Percentiles rank a stretch among this genome's conserved stretches.
phyloP scores from a whole-genome alignment of 2,113 vertebrate genomes.

The Misgurnus anguillicaudatus region DNA sequence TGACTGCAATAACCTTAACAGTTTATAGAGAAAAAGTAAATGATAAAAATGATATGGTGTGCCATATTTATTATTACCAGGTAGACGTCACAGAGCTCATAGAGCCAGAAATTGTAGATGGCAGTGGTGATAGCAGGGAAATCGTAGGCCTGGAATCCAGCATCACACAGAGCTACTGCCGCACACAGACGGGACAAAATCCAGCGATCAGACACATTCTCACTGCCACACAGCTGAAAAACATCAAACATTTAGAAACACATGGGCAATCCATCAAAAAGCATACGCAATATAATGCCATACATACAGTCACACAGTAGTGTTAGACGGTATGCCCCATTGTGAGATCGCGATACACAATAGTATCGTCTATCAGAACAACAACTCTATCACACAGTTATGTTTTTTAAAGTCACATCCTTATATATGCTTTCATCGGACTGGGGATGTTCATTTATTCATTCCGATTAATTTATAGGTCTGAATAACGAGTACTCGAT shows the following conservation, averaged over 20 bases:
- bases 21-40: neutral
- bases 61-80: slow-evolving; percentile 70
- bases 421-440: no score
- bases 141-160: slow-evolving; percentile 82
- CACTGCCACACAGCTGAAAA: slow-evolving; percentile 73
- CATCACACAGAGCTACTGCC: slow-evolving; percentile 77
- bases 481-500: no score
- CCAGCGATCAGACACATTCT: slow-evolving; percentile 84
- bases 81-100: slow-evolving; percentile 90
- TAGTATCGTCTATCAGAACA: no score
- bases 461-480: no score
- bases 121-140: slow-evolving; percentile 83
- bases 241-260: neutral
- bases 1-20: neutral
- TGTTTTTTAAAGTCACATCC: no score
- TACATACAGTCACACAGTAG: no score
- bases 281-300: neutral
- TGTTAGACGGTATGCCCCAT: no score
- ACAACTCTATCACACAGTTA: no score
- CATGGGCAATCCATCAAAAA: neutral
- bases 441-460: no score
- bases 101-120: slow-evolving; percentile 92
- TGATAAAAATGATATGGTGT: neutral
- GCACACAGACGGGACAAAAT: slow-evolving; percentile 82
- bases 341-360: no score